Conservation (phyloP, 2,113 vertebrate species). For the Myotis davidii region DNA sequence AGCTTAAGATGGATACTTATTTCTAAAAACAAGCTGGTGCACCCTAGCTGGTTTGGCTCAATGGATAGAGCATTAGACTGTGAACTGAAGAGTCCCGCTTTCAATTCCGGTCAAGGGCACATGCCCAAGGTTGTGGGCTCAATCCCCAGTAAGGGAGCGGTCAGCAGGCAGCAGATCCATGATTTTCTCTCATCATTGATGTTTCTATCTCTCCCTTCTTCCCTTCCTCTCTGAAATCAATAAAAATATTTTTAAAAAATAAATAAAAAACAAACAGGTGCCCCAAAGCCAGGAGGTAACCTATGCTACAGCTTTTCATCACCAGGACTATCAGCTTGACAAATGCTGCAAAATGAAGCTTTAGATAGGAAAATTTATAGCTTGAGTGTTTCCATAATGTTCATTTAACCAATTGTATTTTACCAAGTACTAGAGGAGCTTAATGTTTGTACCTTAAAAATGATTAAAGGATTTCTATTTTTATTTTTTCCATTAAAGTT, state of each 20-base stretch:
- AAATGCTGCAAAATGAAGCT: constrained; percentile 27
- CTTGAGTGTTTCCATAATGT: not conserved
- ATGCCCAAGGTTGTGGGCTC: no score
- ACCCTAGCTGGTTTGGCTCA: no score
- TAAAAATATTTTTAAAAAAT: no score
- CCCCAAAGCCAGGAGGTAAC: not conserved
- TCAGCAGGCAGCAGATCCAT: no score
- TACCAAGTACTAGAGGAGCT: not conserved
- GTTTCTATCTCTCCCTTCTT: no score
- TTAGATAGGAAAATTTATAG: not conserved
- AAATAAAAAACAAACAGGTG: not conserved
- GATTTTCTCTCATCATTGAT: no score
- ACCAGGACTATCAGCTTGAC: not conserved
- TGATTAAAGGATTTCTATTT: not conserved
- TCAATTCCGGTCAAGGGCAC: no score
- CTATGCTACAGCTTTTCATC: not conserved
- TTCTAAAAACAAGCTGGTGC: not conserved
- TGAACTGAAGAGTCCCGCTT: no score
- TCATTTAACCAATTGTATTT: not conserved
- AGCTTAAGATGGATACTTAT: constrained; percentile 21
- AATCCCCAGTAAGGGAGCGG: no score
- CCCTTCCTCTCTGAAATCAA: no score
- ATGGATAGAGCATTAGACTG: no score
- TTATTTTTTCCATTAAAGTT: not conserved
- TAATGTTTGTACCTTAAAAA: not conserved